Evolutionary conservation across 2,797 vertebrate species (phyloP).

Genomic region (Gallinago solitaria): DNA sequence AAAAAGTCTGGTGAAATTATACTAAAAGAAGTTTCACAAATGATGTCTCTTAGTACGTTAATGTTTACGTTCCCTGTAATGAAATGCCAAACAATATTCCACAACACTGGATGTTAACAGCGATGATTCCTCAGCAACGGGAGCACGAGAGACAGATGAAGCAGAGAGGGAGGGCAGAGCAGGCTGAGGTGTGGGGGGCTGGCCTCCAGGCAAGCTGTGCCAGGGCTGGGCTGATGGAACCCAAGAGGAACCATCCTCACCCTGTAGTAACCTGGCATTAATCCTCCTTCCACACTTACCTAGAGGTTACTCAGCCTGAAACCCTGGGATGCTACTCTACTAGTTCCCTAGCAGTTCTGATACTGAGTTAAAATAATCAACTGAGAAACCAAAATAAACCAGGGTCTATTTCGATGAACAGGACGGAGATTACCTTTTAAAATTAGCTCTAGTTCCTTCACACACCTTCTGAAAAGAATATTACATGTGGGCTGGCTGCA

Average conservation of each 20-base stretch:
- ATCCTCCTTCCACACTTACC: neutral
- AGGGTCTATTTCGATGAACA: neutral
- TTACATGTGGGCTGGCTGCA: fast-evolving
- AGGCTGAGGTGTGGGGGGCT: neutral
- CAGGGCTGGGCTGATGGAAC: neutral
- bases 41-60: neutral
- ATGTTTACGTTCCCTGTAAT: neutral
- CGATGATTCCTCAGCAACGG: neutral
- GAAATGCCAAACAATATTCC: neutral
- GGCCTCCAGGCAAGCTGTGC: neutral
- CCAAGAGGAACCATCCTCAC: neutral
- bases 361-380: neutral
- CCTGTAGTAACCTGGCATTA: fast-evolving
- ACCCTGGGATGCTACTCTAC: neutral
- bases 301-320: neutral
- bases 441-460: neutral
- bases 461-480: neutral
- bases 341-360: neutral
- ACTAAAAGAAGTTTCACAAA: neutral
- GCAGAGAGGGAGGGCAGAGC: neutral
- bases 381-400: neutral
- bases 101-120: fast-evolving
- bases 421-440: neutral
- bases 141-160: neutral
- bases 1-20: neutral